Conservation (phyloP, 2,888 invertebrate species). For the Athalia rosae region DNA sequence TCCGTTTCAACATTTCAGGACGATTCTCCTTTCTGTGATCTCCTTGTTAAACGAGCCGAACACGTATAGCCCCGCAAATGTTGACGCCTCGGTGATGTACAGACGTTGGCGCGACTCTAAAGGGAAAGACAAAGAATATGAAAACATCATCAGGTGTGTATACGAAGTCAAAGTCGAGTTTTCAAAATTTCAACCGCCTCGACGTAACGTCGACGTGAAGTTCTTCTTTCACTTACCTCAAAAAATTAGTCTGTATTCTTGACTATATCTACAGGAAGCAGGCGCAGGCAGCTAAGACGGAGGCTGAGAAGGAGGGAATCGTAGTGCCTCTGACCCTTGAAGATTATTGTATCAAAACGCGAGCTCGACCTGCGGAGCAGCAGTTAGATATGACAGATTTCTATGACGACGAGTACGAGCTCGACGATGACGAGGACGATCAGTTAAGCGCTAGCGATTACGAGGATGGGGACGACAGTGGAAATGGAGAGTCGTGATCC, state of each 20-base stretch:
- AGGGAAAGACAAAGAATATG: constrained; percentile 98
- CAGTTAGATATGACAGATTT: constrained; percentile 95
- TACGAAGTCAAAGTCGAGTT: neutral
- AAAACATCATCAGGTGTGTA: constrained; percentile 94
- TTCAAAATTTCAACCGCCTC: neutral
- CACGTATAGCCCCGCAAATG: constrained; percentile 99
- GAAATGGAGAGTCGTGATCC: constrained; percentile 93
- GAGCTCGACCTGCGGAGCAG: constrained; percentile 90
- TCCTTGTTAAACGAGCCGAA: constrained; percentile 99
- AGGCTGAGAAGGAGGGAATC: constrained; percentile 97
- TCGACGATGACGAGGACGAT: constrained; percentile 82
- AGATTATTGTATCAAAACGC: constrained; percentile 97
- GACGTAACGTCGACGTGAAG: neutral
- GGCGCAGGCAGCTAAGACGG: constrained; percentile 94
- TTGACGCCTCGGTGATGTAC: constrained; percentile 99
- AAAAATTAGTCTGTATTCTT: neutral
- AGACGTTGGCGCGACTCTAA: constrained; percentile 98
- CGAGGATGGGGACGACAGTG: constrained; percentile 90
- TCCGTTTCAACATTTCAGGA: constrained; percentile 76
- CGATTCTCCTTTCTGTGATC: constrained; percentile 97
- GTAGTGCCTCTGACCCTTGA: constrained; percentile 97
- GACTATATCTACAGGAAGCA: constrained; percentile 84
- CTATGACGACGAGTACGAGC: constrained; percentile 96
- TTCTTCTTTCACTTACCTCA: neutral
- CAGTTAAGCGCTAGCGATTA: constrained; percentile 82